Evolutionary conservation across 2,888 invertebrate genomes (phyloP), one percentile per base, ranked within the genome.

Genomic region (Entomobrya multifasciata): DNA sequence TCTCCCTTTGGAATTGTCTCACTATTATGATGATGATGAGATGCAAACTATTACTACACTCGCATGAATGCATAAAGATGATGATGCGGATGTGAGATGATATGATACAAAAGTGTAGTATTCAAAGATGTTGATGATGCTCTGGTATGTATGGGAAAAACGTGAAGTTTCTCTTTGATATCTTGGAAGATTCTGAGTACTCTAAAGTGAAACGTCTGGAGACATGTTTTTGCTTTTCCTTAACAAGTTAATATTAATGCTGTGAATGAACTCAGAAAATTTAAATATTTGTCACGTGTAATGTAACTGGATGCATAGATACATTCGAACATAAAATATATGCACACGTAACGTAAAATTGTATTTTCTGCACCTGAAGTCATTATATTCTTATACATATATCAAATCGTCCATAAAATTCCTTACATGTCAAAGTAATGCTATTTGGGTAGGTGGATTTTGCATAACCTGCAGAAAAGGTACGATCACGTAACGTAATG

Each of bases 61-160:
- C n/a, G 2, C 13, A n/a, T n/a, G 49, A 15, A 17, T 65, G 41
- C 41, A 6, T 60, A 72, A 36, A 6, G 36, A 36, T 36, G 36
- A 36, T 36, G 36, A 36, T 36, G 36, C 36, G 36, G 36, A 81
- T 72, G 60, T 44, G 57, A 81, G 81, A 72, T 72, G 72, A 57
- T 81, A 83, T 57, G 41, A 60, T 72, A 25, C 22, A n/a, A 60
- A 27, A 60, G 27, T 60, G 36, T 25, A 57, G 20, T 10, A 11
- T 17, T 3, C n/a, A 44, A 17, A 36, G 36, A 65, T n/a, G 36
- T 8, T 65, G 65, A 30, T 5, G n/a, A 30, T 17, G 36, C 22
- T 15, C 11, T 20, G 8, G 30, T n/a, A 10, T 60, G 65, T 8
- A n/a, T n/a, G 36, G 15, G 30, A 36, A 65, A 36, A 65, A 36